These are phyloP conservation scores for Himalopsyche tibetana DNA, from an alignment of 2,888 invertebrate species.

Conservation along the genomic window DNA sequence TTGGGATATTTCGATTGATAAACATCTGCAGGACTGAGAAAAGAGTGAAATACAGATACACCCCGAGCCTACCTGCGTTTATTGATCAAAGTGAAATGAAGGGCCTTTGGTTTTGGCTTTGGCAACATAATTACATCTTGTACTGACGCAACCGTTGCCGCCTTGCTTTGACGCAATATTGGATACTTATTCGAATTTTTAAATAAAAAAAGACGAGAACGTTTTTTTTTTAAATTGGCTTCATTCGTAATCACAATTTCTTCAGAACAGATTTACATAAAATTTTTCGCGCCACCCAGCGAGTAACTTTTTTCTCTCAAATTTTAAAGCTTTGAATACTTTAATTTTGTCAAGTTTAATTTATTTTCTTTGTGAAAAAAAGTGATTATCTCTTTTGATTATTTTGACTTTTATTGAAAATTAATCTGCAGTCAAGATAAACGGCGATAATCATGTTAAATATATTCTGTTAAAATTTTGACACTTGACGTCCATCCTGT, in stretches of 20 bases:
- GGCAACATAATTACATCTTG: slow-evolving; percentile 64
- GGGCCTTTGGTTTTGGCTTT: slow-evolving; percentile 61
- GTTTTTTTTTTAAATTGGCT: slow-evolving; percentile 62
- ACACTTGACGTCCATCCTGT: neutral
- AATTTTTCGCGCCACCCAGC: slow-evolving; percentile 46
- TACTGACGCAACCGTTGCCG: slow-evolving; percentile 56
- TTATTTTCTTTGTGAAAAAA: slow-evolving; percentile 39
- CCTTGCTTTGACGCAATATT: slow-evolving; percentile 62
- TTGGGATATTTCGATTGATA: slow-evolving; percentile 57
- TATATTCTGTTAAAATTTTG: slow-evolving; percentile 29
- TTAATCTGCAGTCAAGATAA: slow-evolving; percentile 44
- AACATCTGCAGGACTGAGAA: slow-evolving; percentile 44
- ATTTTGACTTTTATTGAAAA: slow-evolving; percentile 45
- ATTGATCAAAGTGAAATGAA: slow-evolving; percentile 63
- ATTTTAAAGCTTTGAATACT: slow-evolving; percentile 57
- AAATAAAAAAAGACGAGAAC: slow-evolving; percentile 63
- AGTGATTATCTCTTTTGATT: slow-evolving; percentile 43
- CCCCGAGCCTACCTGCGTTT: slow-evolving; percentile 52
- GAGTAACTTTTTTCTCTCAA: slow-evolving; percentile 55
- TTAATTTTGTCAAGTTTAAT: slow-evolving; percentile 51
- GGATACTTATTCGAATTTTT: slow-evolving; percentile 63
- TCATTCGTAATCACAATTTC: slow-evolving; percentile 64
- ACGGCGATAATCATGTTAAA: slow-evolving; percentile 41
- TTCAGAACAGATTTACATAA: slow-evolving; percentile 60
- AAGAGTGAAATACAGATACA: slow-evolving; percentile 37